A percentile compares a stretch with the other conserved stretches of the same genome.
These are phyloP conservation scores for Catocala fraxini DNA, from an alignment of 2,888 invertebrate species.

Conservation along the genomic window DNA sequence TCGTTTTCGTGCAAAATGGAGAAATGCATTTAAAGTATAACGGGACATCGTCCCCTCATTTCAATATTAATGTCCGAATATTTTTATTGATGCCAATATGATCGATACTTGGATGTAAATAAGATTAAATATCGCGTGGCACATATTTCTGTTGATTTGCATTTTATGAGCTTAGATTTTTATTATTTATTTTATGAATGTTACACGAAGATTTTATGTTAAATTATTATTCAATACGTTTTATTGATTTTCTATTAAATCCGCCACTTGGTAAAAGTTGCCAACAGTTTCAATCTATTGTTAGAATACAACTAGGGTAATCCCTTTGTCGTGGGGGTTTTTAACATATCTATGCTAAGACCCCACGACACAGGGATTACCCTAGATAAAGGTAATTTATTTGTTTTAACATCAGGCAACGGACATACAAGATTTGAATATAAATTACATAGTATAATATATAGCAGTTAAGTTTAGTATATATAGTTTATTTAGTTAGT, in stretches of 20 bases:
- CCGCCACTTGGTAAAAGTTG: neutral
- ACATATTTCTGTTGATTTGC: constrained; percentile 55
- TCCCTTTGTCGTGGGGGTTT: too few species aligned
- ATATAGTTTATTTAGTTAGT: too few species aligned
- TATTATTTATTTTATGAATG: constrained; percentile 65
- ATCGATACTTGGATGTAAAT: constrained; percentile 24
- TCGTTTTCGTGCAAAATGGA: constrained; percentile 80
- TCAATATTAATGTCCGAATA: constrained; percentile 76
- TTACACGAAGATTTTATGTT: constrained; percentile 45
- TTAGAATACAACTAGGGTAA: too few species aligned
- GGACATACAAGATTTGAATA: too few species aligned
- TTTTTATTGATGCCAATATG: constrained; percentile 44
- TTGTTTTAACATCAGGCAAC: too few species aligned
- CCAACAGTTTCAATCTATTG: too few species aligned
- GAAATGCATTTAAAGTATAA: constrained; percentile 85
- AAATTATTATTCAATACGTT: constrained; percentile 51
- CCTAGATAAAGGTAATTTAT: too few species aligned
- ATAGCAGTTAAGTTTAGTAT: too few species aligned
- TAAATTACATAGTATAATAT: too few species aligned
- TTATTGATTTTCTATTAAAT: constrained; percentile 25
- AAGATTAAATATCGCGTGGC: constrained; percentile 54
- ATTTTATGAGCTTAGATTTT: constrained; percentile 63
- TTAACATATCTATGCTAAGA: too few species aligned
- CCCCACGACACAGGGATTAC: too few species aligned
- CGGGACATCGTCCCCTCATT: constrained; percentile 78